Conservation (phyloP, 2,113 vertebrate species). For the Isurus oxyrinchus region DNA sequence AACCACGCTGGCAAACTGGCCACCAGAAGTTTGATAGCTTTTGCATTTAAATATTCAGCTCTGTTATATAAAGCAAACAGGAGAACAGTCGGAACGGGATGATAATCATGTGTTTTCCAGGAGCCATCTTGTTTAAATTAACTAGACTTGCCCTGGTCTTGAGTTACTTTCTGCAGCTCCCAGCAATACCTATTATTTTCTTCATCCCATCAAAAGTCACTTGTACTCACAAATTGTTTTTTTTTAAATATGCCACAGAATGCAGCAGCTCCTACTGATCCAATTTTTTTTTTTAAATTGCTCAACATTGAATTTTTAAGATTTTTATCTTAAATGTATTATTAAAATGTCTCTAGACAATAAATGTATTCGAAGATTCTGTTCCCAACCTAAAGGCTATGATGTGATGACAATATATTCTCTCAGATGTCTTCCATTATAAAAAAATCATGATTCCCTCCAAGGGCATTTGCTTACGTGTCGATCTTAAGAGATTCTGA, state of each 20-base stretch:
- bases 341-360: background rate
- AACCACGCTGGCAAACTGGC: background rate
- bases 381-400: background rate
- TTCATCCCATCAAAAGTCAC: background rate
- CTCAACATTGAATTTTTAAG: background rate
- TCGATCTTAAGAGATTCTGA: background rate
- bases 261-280: background rate
- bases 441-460: slow-evolving; percentile 1
- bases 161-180: background rate
- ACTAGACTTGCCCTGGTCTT: background rate
- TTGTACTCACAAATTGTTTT: background rate
- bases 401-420: slow-evolving; percentile 25
- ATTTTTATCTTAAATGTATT: background rate
- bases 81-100: background rate
- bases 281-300: background rate
- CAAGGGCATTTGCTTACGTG: background rate
- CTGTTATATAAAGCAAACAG: background rate
- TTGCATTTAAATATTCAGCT: background rate
- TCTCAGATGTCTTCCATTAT: slow-evolving; percentile 1
- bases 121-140: background rate
- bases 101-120: background rate
- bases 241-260: background rate
- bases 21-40: background rate
- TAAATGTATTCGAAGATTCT: slow-evolving; percentile 9
- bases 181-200: background rate